Evolutionary conservation across 2,888 invertebrate species (phyloP).

Genomic region (Nemotelus pantherinus): DNA sequence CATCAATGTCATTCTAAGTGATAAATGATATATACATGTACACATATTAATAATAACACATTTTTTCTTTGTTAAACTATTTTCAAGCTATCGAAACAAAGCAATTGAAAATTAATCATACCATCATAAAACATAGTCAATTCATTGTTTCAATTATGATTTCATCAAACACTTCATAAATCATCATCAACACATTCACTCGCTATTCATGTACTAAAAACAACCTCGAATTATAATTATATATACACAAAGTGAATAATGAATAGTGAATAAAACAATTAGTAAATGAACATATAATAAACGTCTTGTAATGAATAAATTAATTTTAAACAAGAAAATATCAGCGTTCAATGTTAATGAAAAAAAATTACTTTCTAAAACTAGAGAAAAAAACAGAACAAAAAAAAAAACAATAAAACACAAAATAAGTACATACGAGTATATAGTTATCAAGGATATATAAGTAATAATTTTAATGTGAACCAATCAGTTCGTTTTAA

Average conservation of each 20-base stretch:
- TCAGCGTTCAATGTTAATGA: constrained; percentile 28
- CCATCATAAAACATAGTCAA: constrained; percentile 21
- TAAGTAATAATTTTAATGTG: constrained; percentile 33
- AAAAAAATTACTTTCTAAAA: constrained; percentile 26
- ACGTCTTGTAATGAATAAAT: background rate
- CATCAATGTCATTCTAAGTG: background rate
- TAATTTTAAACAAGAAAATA: background rate
- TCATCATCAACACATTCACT: constrained; percentile 2
- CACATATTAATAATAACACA: background rate
- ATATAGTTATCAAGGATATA: background rate
- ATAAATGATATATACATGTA: constrained; percentile 37
- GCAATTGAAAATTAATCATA: background rate
- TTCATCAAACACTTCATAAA: background rate
- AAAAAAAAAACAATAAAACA: constrained; percentile 14
- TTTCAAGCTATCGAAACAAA: constrained; percentile 7
- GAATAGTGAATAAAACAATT: background rate
- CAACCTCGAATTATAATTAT: background rate
- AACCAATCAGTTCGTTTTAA: constrained; percentile 20
- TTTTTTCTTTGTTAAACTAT: background rate
- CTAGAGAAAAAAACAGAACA: constrained; percentile 11
- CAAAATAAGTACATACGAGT: constrained; percentile 1
- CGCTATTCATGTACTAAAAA: too few species aligned
- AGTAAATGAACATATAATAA: background rate
- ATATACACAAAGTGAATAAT: background rate
- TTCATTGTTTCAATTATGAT: constrained; percentile 19